Evolutionary conservation across 2,113 vertebrate genomes (phyloP), one percentile per base, ranked within the genome.

Genomic region (Semicossyphus pulcher): DNA sequence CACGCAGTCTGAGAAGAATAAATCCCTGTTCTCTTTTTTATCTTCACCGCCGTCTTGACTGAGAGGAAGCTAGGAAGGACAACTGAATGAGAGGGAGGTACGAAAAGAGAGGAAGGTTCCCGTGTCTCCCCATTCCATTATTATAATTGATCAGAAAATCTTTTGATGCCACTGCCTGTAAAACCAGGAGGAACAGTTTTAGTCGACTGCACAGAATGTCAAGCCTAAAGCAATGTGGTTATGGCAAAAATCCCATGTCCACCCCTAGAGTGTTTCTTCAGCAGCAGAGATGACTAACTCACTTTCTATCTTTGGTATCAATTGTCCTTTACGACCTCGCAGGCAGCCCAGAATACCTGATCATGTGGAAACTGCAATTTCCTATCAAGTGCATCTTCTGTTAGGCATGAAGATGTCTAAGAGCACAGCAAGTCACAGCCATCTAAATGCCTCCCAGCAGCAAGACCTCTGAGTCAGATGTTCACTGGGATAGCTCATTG

Each of bases 291-390:
- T 65, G 47, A 49, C 47, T 37, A 36, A 60, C 3, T 10, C 47
- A 4, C 5, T 11, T 53, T 34, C n/a, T 53, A 23, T 32, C 10
- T 31, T 5, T n/a, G 21, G 8, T 42, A n/a, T 15, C 18, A 29
- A 6, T 41, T 36, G 4, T 23, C 36, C 14, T 62, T 6, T 0
- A 1, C 14, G 34, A 28, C 41, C 25, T 42, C 23, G 21, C 11
- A 26, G 31, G 23, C 1, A 2, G 16, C 45, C 53, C 2, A 4
- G 42, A 64, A 57, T 3, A n/a, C 41, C n/a, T 18, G 37, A 66
- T 77, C 63, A 70, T 66, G 62, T 39, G 51, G 48, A 71, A 80
- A 64, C n/a, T 28, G 28, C 7, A 42, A 11, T 57, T 62, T 63
- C 26, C 16, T n/a, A 28, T 7, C 41, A 18, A 45, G 42, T 18